These are phyloP conservation scores for Drosophila putrida DNA, from an alignment of 2,888 invertebrate genomes.

Conservation along the genomic window DNA sequence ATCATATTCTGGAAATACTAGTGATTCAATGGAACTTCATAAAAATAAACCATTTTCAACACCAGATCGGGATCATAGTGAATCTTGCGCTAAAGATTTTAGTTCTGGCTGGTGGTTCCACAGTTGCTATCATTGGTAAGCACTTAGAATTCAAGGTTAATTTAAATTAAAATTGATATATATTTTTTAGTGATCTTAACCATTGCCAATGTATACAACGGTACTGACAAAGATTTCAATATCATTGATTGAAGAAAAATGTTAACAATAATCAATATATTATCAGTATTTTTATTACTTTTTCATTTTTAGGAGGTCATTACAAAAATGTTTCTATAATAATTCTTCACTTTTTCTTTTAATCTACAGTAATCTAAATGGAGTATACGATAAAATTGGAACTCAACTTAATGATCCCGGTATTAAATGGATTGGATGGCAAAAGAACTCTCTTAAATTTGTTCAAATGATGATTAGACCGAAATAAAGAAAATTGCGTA, in stretches of 20 bases:
- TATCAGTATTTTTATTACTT: no score
- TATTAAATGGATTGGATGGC: not conserved
- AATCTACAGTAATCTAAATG: not conserved
- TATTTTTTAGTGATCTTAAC: slow-evolving; percentile 87
- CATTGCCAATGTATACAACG: slow-evolving; percentile 86
- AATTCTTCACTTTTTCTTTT: not conserved
- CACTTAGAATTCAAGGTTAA: no score
- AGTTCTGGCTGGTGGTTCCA: slow-evolving; percentile 91
- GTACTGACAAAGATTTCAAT: slow-evolving; percentile 4
- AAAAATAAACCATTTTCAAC: slow-evolving; percentile 89
- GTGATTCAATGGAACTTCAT: slow-evolving; percentile 89
- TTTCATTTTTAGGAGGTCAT: no score
- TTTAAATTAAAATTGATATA: not conserved
- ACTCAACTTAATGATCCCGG: not conserved
- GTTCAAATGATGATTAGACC: slow-evolving; percentile 87
- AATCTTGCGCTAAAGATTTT: slow-evolving; percentile 86
- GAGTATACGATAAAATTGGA: not conserved
- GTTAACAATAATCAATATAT: no score
- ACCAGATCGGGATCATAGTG: slow-evolving; percentile 88
- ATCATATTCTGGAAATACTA: slow-evolving; percentile 88
- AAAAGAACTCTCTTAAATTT: slow-evolving; percentile 85
- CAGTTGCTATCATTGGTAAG: slow-evolving; percentile 88
- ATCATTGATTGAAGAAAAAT: slow-evolving; percentile 86
- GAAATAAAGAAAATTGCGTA: not conserved
- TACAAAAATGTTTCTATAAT: not conserved